phyloP scores from a whole-genome alignment of 2,797 vertebrate genomes.

The Loris lydekkerianus region DNA sequence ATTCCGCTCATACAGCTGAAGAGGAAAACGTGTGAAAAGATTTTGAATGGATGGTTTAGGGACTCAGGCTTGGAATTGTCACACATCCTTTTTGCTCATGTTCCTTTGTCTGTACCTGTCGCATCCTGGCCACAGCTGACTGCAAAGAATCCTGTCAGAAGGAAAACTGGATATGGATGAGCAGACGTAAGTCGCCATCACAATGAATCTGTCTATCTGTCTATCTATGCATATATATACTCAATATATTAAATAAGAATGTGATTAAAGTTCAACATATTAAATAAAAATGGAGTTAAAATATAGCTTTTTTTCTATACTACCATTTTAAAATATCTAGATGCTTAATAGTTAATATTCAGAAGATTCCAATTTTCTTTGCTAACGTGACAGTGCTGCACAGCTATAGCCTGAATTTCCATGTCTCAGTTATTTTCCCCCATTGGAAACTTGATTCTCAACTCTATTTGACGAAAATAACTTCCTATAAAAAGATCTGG shows the following conservation, averaged over 20 bases:
- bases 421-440: conserved; percentile 58
- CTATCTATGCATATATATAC: too few relatives aligned
- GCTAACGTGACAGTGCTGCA: background rate
- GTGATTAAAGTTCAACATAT: background rate
- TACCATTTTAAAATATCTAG: background rate
- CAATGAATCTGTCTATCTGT: background rate
- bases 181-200: background rate
- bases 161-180: background rate
- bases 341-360: conserved; percentile 41
- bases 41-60: background rate
- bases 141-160: background rate
- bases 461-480: conserved; percentile 71
- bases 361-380: background rate
- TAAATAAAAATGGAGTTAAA: background rate
- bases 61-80: background rate
- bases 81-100: background rate
- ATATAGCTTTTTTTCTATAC: background rate
- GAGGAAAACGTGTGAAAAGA: accelerated
- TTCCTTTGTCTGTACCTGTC: background rate
- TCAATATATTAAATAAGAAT: background rate
- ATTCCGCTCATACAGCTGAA: background rate
- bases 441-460: conserved; percentile 62
- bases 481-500: conserved; percentile 72
- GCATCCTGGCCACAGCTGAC: accelerated
- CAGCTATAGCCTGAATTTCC: background rate